Evolutionary conservation across 2,797 vertebrate genomes (phyloP).

Genomic region (Apogon talboti): DNA sequence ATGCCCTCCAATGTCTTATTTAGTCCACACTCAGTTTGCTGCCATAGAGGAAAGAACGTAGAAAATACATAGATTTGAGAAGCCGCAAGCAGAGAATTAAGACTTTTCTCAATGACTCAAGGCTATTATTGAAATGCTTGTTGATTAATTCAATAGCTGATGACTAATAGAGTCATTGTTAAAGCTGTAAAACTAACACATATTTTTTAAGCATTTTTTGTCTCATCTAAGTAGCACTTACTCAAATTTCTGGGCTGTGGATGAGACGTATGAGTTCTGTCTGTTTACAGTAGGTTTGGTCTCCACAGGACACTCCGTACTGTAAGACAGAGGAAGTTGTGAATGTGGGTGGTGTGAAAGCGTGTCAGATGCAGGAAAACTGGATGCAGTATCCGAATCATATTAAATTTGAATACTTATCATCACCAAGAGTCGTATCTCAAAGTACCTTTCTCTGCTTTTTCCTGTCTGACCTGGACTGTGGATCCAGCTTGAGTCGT

Average conservation of each 20-base stretch:
- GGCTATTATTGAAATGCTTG: no score
- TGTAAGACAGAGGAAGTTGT: conserved; percentile 26
- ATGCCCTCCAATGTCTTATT: no score
- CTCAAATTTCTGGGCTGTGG: conserved; percentile 70
- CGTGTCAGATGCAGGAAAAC: background rate
- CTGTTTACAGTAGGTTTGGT: background rate
- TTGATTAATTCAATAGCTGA: no score
- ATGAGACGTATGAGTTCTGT: conserved; percentile 49
- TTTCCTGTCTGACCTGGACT: conserved; percentile 2
- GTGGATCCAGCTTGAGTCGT: conserved; percentile 77
- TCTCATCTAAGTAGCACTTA: conserved; percentile 55
- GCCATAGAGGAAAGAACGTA: no score
- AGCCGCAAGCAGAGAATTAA: no score
- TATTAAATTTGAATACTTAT: background rate
- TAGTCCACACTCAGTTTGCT: no score
- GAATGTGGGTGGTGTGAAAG: conserved; percentile 3
- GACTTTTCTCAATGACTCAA: no score
- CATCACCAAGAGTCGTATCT: background rate
- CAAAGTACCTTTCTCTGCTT: conserved; percentile 34
- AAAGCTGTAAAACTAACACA: no score
- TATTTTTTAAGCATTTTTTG: no score
- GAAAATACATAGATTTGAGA: no score
- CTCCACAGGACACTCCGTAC: conserved; percentile 4
- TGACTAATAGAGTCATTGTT: no score
- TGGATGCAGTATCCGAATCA: background rate